Base-by-base conservation (phyloP, 2,888 invertebrate species). In the Aricia artaxerxes region DNA sequence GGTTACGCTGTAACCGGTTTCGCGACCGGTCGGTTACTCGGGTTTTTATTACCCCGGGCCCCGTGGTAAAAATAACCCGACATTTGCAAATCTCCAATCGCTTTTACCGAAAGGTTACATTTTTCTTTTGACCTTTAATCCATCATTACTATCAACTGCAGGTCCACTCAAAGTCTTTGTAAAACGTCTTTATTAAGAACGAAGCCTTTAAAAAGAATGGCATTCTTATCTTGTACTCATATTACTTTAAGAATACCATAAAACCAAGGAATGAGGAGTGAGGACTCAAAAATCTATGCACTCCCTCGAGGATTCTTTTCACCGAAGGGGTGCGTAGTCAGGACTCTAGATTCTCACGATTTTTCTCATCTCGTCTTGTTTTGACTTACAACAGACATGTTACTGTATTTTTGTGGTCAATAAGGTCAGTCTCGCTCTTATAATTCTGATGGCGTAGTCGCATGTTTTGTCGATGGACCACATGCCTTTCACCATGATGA, bases 71-170 rank as follows among this genome's bases (percentile, higher is more conserved):
- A 35, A 38, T 69, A 69, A 69, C 69, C 35, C 69, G 35, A 38
- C 69, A 69, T 69, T 69, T 69, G 69, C 69, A 69, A 69, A 69
- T 38, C 69, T 69, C 69, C 35, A 38, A 13, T 69, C 35, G 1
- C 16, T 69, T 69, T 69, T 69, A 38, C 69, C 16, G 13, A 69
- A 69, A 69, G 69, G 69, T 69, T 69, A 38, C 38, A 69, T 69
- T 69, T 38, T 69, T 69, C 69, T 69, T 69, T 69, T 69, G 35
- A 69, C 69, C 69, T 69, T 69, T 69, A 4, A 35, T 69, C 5
- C 13, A 69, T 13, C 31, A 69, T 69, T 11, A 69, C 35, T 38
- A 69, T 69, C 2, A 69, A 0, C 24, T 31, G 64, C 4, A 31
- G 7, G n/a, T n/a, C 1, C 1, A 61, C 7, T 61, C 7, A 44